Evolutionary conservation across 1,140 invertebrate genomes (phyloP), one percentile per base, ranked within the genome.

Genomic region (Drosophila ercepeae): DNA sequence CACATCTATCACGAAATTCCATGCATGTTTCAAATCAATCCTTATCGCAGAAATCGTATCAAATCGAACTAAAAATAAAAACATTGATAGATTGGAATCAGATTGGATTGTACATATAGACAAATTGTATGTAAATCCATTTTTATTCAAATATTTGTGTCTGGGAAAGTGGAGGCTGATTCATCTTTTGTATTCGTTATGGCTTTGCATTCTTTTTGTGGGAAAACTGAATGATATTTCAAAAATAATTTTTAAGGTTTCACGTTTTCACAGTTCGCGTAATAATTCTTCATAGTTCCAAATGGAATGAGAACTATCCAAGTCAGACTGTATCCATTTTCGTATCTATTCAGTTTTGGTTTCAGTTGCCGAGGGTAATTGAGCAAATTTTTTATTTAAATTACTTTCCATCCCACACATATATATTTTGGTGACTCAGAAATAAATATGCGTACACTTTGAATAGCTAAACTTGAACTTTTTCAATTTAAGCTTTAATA

Each of bases 221-320:
- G n/a, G n/a, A n/a, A n/a, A n/a, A n/a, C n/a, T n/a, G n/a, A n/a
- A n/a, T n/a, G n/a, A n/a, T n/a, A n/a, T n/a, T n/a, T n/a, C n/a
- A n/a, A n/a, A n/a, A n/a, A n/a, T n/a, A n/a, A n/a, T n/a, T n/a
- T n/a, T n/a, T n/a, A n/a, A n/a, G n/a, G n/a, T n/a, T n/a, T n/a
- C n/a, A n/a, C n/a, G 16, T 34, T 69, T 44, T 69, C 41, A 72
- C 36, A 69, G 19, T 69, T 69, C 44, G 7, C 32, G 51, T 71
- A 23, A 51, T 27, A 60, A 27, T 59, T 71, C 13, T 36, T 14
- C n/a, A 63, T 63, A 45, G 59, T 60, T 44, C 13, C n/a, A 27
- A 32, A 18, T 45, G 34, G 1, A 53, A 60, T 27, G 54, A 45
- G 18, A 63, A 58, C 34, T 67, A 42, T 16, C 19, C 42, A 5